phyloP scores from a whole-genome alignment of 2,888 invertebrate species.

The Epistrophe eligans region DNA sequence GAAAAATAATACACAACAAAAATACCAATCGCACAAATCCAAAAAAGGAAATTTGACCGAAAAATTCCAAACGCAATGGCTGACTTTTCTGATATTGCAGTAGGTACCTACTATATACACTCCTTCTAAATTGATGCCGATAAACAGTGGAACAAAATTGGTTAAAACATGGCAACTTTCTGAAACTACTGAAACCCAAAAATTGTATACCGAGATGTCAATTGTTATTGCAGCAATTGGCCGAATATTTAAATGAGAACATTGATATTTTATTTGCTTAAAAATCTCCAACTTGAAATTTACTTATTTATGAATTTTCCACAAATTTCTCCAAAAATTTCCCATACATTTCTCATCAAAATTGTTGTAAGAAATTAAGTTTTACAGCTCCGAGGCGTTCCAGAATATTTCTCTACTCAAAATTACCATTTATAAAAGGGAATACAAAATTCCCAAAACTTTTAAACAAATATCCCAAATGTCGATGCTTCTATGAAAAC shows the following conservation, averaged over 20 bases:
- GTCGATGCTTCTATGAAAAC: background rate
- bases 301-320: background rate
- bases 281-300: too few relatives aligned
- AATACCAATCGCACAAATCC: slow-evolving; percentile 59
- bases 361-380: too few relatives aligned
- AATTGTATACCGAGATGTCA: too few relatives aligned
- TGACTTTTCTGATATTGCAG: background rate
- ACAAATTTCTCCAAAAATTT: too few relatives aligned
- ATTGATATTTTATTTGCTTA: too few relatives aligned
- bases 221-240: too few relatives aligned
- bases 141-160: background rate
- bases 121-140: background rate
- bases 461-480: background rate
- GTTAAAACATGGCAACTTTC: too few relatives aligned
- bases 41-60: slow-evolving; percentile 74
- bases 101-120: background rate
- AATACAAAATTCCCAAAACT: background rate
- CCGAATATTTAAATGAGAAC: too few relatives aligned
- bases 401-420: too few relatives aligned
- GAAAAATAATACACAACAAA: slow-evolving; percentile 23
- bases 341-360: too few relatives aligned
- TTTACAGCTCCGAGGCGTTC: too few relatives aligned
- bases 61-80: slow-evolving; percentile 65
- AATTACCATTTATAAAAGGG: background rate
- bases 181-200: background rate